Conservation (phyloP, 1,140 invertebrate species). For the Calycopis cecrops region DNA sequence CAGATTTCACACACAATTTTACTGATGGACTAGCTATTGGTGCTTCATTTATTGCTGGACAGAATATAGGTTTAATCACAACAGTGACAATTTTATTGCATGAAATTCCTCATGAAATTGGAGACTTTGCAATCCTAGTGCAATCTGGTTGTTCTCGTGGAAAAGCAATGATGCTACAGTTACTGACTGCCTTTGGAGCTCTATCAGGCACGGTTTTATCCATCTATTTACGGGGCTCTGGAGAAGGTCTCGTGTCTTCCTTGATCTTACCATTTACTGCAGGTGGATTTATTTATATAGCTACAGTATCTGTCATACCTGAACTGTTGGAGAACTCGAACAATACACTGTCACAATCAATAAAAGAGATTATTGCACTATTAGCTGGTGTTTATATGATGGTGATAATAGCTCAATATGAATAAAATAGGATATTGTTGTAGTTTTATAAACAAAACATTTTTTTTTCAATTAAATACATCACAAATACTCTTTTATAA, state of each 20-base stretch:
- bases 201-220: slow-evolving; percentile 92
- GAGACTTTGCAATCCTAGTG: slow-evolving; percentile 97
- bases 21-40: slow-evolving; percentile 98
- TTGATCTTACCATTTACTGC: slow-evolving; percentile 97
- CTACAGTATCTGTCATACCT: slow-evolving; percentile 96
- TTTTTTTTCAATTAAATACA: slow-evolving; percentile 28
- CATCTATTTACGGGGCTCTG: slow-evolving; percentile 84
- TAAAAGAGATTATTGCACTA: slow-evolving; percentile 90
- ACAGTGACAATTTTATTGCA: slow-evolving; percentile 96
- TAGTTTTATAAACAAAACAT: slow-evolving; percentile 1
- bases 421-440: slow-evolving; percentile 77
- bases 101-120: slow-evolving; percentile 98
- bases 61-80: slow-evolving; percentile 88
- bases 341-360: slow-evolving; percentile 86
- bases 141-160: slow-evolving; percentile 93
- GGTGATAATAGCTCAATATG: slow-evolving; percentile 91
- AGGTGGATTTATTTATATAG: slow-evolving; percentile 98
- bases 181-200: slow-evolving; percentile 95
- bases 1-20: slow-evolving; percentile 97
- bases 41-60: slow-evolving; percentile 95
- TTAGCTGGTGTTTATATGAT: slow-evolving; percentile 93
- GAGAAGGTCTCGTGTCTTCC: slow-evolving; percentile 84
- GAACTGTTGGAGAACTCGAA: slow-evolving; percentile 89
- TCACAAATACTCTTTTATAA: slow-evolving; percentile 32
- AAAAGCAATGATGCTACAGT: slow-evolving; percentile 94